Evolutionary conservation across 64 coral and sea anemone genomes (phyloP).

Genomic region (Hydrozoanthus tunicans): DNA sequence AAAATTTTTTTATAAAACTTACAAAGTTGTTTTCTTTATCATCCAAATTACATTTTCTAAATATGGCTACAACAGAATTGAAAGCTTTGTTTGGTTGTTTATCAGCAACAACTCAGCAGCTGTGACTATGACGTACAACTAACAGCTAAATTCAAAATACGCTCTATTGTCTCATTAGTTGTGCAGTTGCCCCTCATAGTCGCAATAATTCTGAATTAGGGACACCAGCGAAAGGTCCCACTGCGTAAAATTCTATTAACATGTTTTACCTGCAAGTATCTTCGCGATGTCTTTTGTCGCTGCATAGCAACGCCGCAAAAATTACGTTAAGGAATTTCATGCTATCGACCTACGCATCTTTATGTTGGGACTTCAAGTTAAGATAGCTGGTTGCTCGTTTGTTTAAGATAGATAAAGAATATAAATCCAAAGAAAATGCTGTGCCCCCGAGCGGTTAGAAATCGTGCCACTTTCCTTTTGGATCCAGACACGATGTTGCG

Average conservation of each 20-base stretch:
- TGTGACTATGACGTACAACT: no score
- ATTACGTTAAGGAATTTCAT: background rate
- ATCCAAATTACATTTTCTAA: no score
- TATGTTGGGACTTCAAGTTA: background rate
- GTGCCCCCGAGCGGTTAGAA: background rate
- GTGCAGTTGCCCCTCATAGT: no score
- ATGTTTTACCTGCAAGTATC: background rate
- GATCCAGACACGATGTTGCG: background rate
- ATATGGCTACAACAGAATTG: no score
- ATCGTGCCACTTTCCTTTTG: background rate
- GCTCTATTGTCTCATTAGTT: no score
- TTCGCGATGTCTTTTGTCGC: background rate
- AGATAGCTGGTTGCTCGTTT: background rate
- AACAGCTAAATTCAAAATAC: no score
- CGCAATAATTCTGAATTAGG: no score
- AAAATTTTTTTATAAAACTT: no score
- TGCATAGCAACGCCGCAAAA: slow-evolving; percentile 1
- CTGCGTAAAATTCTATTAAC: background rate
- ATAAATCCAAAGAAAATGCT: background rate
- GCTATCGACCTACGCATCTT: background rate
- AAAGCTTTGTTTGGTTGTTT: no score
- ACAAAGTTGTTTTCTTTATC: no score
- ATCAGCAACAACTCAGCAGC: no score
- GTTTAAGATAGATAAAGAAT: background rate
- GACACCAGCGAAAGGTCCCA: background rate